Evolutionary conservation across 1,140 invertebrate species (phyloP), one percentile per base, ranked within the genome.

Genomic region (Drosophila ananassae): DNA sequence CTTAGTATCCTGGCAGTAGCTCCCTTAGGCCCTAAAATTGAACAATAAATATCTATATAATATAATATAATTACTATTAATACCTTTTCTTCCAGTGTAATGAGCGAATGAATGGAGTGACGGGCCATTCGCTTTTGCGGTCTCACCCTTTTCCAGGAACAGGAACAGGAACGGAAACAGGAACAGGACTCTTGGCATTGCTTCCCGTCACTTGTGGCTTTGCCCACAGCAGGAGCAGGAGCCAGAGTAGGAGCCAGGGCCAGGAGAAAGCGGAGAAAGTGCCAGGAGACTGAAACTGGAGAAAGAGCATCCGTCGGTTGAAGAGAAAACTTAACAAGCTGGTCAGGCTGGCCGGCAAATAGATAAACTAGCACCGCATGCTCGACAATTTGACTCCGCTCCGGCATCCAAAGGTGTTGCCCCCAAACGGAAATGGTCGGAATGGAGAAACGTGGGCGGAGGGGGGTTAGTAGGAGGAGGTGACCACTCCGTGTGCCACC

Each of bases 301-400:
- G 54, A 47, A 30, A 22, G 47, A 55, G 41, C 41, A 44, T 44
- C 41, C 13, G 13, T 48, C 22, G 12, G 32, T 25, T 69, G 69
- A 56, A 72, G 61, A 46, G 71, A 73, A 66, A 77, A 80, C 67
- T 73, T 77, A 73, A 77, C 81, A 82, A 87, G 82, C 78, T 81
- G 78, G 63, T 67, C 63, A 59, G 71, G 63, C 73, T 50, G 58
- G 64, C 66, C 47, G 58, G 64, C 66, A 82, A 87, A 87, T 81
- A 85, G 78, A 87, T 82, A 85, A 87, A 76, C 74, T 78, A 50
- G 57, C 56, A 74, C 67, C 76, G 60, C 80, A 84, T 79, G 71
- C 75, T 75, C 73, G 77, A 77, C 61, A 68, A 85, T 85, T 87
- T 81, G 81, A 85, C 82, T 71, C 77, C 55, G 58, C 71, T 61